Evolutionary conservation across 2,113 vertebrate species (phyloP), one percentile per base, ranked within the genome.

Genomic region (Sinocyclocheilus rhinocerous): DNA sequence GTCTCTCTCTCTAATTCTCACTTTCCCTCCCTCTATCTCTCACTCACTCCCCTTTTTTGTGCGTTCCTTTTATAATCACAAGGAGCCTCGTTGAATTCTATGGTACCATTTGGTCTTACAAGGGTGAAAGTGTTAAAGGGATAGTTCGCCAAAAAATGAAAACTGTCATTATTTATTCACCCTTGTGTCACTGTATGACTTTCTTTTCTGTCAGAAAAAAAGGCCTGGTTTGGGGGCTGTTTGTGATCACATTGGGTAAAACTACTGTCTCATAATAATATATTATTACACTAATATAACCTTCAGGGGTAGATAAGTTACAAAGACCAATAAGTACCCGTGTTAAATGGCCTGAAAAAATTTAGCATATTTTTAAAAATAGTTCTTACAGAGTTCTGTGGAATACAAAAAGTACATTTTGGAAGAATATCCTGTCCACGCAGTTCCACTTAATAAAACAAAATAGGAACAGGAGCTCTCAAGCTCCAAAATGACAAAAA

Each of bases 81-180:
- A 59, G 4, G 22, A 59, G 1, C 36, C 79, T 61, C 67, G 89
- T 52, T 79, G 81, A 78, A 92, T 29, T 87, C 91, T 57, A 52
- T 84, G 89, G 88, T 42, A 82, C n/a, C 76, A 86, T 81, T 69
- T 78, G 85, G 81, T 13, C 22, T 55, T 36, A 65, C 55, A 57
- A 85, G 84, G 76, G 50, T 4, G 42, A 55, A 6, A 81, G 81
- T 67, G 15, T 55, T 57, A 89, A 86, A 86, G 88, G 90, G 91
- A 48, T 15, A 48, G 11, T 24, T 48, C 22, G 48, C n/a, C 6
- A 6, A 7, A 48, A 75, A 26, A 24, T 75, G 7, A 16, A 45
- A 13, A 48, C 11, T 24, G 22, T 75, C 22, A 45, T 75, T 75
- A 45, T 75, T 75, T 45, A 75, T 22, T 48, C 72, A 13, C 26